These are phyloP conservation scores for Ariopsis seemanni DNA, from an alignment of 2,113 vertebrate genomes.

Conservation along the genomic window DNA sequence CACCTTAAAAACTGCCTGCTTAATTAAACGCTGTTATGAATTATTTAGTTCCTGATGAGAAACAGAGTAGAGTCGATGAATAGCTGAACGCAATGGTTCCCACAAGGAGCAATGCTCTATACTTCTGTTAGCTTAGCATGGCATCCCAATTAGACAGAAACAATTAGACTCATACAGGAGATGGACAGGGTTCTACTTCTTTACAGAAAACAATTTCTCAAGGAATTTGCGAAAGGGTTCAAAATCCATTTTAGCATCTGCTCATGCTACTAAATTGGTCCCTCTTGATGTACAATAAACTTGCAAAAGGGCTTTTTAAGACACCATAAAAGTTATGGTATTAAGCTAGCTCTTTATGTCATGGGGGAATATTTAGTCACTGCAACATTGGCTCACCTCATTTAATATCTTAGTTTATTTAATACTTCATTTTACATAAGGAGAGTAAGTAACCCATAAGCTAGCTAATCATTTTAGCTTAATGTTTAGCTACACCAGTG, in stretches of 20 bases:
- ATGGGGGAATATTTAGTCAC: neutral
- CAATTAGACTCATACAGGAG: conserved; percentile 7
- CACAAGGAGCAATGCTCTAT: conserved; percentile 35
- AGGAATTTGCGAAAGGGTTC: neutral
- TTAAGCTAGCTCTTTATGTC: neutral
- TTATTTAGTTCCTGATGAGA: conserved; percentile 52
- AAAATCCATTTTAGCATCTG: neutral
- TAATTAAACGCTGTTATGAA: conserved; percentile 61
- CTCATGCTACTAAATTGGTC: neutral
- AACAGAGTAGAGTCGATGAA: conserved; percentile 41
- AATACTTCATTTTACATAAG: neutral
- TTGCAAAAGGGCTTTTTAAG: neutral
- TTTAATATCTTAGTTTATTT: neutral
- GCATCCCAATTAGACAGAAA: conserved; percentile 32
- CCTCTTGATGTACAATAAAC: neutral
- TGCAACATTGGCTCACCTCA: neutral
- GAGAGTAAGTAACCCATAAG: neutral
- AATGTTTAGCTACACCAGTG: neutral
- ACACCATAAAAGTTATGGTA: neutral
- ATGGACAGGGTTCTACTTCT: neutral
- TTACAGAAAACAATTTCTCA: neutral
- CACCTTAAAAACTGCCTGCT: conserved; percentile 50
- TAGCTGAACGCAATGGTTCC: conserved; percentile 34
- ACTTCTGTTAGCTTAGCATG: conserved; percentile 47
- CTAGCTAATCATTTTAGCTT: neutral